Evolutionary conservation across 2,113 vertebrate species (phyloP), one percentile per base, ranked within the genome.

Genomic region (Sisor rabdophorus): DNA sequence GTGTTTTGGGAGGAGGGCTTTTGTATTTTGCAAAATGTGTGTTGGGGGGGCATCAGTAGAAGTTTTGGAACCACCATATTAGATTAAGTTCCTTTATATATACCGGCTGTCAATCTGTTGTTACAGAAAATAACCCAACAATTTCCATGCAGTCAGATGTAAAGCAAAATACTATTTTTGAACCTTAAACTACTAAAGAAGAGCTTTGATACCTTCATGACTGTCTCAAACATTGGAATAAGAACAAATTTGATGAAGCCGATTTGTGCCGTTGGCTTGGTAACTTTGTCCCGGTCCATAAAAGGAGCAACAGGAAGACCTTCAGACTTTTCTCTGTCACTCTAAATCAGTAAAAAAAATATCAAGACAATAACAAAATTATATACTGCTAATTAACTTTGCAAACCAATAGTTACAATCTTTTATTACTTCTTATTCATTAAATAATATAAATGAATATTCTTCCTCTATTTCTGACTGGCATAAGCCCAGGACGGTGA

Each of bases 201-300:
- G 8, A 36, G 17, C 40, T 7, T 22, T 44, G 78, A 28, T 84
- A 94, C 92, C 92, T 91, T 93, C 91, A 92, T 93, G 79, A 93
- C 90, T 0, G 91, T 90, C 84, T 94, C 92, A 86, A 94, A 94
- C 91, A 93, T 93, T 26, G 93, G 93, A 60, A 93, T 92, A 79
- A 94, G 91, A 74, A 94, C 92, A 77, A 93, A 94, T 80, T 94
- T 93, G 84, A 94, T 94, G 85, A 99, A 98, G 0, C 96, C 96
- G 0, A 96, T 98, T 79, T 99, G 97, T 15, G 97, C 96, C 0
- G 96, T 98, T 0, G 97, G 94, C 65, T 98, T 98, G 79, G 97
- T 98, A 78, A 99, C 97, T 90, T 97, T 98, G 73, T 99, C 97
- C 0, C 97, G 90, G 85, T 99, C 97, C 97, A 99, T 99, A 88